These are phyloP conservation scores for Sardina pilchardus DNA, from an alignment of 2,113 vertebrate species.

Conservation along the genomic window DNA sequence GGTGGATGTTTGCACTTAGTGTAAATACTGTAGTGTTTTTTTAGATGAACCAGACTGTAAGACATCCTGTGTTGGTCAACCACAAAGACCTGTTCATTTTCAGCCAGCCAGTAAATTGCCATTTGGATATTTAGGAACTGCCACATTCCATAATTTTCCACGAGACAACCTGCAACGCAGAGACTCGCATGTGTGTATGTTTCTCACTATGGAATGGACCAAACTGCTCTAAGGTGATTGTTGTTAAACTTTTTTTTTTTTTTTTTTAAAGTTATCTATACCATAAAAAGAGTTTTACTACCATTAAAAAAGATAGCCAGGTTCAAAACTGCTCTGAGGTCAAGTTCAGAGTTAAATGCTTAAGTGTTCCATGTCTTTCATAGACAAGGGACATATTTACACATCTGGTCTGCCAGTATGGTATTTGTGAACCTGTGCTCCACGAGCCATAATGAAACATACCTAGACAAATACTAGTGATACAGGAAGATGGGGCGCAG, in stretches of 20 bases:
- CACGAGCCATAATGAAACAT: neutral
- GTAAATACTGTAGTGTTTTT: conserved; percentile 31
- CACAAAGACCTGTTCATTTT: conserved; percentile 10
- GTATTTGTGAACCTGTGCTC: neutral
- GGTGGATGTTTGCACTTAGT: conserved; percentile 50
- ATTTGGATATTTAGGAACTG: neutral
- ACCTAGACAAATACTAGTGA: too few species aligned
- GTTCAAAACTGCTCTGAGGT: neutral
- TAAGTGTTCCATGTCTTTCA: neutral
- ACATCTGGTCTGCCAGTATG: neutral
- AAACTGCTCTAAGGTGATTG: too few species aligned
- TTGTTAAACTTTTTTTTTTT: too few species aligned
- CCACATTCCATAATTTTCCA: neutral
- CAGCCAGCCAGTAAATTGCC: neutral
- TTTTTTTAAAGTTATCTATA: too few species aligned
- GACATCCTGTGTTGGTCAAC: conserved; percentile 3
- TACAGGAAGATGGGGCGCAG: too few species aligned
- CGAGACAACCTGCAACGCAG: neutral
- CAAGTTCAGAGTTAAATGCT: neutral
- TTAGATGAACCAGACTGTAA: neutral
- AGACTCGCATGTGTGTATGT: neutral
- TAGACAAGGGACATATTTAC: neutral
- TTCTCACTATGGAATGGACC: too few species aligned
- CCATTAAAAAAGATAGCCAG: neutral
- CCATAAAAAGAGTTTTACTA: too few species aligned